A percentile compares a stretch with the other conserved stretches of the same genome.
Conservation (phyloP, 1,140 invertebrate species). For the Kradibia gibbosae region DNA sequence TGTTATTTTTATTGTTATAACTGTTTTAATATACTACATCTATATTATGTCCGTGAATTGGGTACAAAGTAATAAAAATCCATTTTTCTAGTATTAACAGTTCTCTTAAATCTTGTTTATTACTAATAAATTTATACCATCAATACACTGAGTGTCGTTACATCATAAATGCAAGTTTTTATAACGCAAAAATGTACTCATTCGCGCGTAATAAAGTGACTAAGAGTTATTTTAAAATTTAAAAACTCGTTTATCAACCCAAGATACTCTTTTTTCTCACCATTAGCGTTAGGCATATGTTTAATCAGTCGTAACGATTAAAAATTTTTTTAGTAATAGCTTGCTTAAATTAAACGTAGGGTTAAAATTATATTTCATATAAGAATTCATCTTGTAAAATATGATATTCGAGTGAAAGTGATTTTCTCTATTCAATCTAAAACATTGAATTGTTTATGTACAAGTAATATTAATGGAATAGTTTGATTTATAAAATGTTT, state of each 20-base stretch:
- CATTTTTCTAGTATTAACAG: constrained; percentile 1
- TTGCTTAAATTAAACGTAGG: no score
- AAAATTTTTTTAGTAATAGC: no score
- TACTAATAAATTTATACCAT: constrained; percentile 7
- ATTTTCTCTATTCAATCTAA: no score
- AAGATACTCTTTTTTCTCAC: neutral
- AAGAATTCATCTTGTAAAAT: no score
- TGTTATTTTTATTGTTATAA: neutral
- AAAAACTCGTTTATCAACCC: neutral
- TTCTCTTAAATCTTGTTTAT: constrained; percentile 11
- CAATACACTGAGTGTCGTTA: neutral
- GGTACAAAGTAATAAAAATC: neutral
- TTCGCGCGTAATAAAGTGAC: neutral
- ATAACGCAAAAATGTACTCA: neutral
- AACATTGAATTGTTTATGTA: no score
- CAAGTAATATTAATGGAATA: no score
- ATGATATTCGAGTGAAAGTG: no score
- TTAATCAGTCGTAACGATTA: no score
- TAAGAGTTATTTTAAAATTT: neutral
- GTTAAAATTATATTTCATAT: no score
- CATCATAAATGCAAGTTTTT: neutral
- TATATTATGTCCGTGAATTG: neutral
- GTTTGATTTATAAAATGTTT: no score
- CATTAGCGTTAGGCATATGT: no score
- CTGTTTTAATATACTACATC: neutral